Evolutionary conservation across 2,113 vertebrate genomes (phyloP).

Genomic region (Nothobranchius kuhntae): DNA sequence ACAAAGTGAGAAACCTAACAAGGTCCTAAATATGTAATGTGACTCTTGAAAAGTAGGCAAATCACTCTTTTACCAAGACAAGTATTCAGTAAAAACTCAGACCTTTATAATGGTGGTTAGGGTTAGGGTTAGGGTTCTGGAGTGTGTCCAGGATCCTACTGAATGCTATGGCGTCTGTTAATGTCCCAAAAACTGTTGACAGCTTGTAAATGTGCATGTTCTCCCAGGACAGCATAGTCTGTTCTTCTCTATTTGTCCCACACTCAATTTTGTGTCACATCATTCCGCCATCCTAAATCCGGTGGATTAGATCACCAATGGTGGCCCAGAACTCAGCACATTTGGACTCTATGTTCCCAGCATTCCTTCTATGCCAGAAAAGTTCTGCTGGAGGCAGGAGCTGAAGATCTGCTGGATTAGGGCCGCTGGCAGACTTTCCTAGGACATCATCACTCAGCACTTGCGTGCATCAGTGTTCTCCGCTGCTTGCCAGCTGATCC

Average conservation of each 20-base stretch:
- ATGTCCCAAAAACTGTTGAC: conserved; percentile 44
- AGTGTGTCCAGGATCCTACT: conserved; percentile 31
- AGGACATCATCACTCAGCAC: background rate
- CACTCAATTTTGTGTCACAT: conserved; percentile 8
- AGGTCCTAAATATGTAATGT: background rate
- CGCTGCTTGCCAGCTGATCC: background rate
- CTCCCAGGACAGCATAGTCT: background rate
- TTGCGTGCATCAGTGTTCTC: background rate
- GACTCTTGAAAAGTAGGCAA: background rate
- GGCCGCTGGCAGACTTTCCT: background rate
- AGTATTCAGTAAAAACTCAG: background rate
- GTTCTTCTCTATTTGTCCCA: background rate
- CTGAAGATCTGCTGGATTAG: background rate
- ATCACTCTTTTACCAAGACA: background rate
- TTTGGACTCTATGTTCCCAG: background rate
- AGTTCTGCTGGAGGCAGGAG: background rate
- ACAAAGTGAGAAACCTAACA: background rate
- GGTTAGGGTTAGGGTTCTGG: conserved; percentile 24
- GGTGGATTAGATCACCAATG: conserved; percentile 1
- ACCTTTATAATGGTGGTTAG: background rate
- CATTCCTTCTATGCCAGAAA: background rate
- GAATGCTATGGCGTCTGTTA: conserved; percentile 47
- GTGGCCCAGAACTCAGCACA: background rate
- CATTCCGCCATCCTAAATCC: background rate
- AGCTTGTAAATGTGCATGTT: conserved; percentile 5